Conservation (phyloP, 2,797 vertebrate genomes). For the Rhinichthys osculus region DNA sequence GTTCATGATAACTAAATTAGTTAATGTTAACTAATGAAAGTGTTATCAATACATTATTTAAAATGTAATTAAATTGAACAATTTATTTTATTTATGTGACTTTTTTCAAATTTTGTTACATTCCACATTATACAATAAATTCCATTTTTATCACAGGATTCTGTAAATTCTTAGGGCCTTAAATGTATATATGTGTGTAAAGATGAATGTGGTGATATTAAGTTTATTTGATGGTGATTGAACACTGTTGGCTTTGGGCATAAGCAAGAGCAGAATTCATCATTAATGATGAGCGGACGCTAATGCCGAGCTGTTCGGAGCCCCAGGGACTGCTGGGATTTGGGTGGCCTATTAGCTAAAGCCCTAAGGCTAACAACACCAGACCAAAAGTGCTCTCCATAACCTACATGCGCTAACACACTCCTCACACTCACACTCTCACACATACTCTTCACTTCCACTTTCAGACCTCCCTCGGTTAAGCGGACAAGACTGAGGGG, state of each 20-base stretch:
- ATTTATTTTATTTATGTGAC: background rate
- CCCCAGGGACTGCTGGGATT: slow-evolving; percentile 76
- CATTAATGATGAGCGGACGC: slow-evolving; percentile 77
- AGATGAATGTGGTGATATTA: slow-evolving; percentile 36
- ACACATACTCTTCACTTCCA: slow-evolving; percentile 39
- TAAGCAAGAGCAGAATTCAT: slow-evolving; percentile 71
- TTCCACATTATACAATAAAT: background rate
- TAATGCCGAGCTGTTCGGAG: slow-evolving; percentile 74
- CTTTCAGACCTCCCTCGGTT: slow-evolving; percentile 35
- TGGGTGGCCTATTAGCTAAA: slow-evolving; percentile 81
- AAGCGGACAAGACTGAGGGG: slow-evolving; percentile 9
- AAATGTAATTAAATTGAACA: background rate
- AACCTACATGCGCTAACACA: slow-evolving; percentile 27
- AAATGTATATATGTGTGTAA: background rate
- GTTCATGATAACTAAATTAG: too few species aligned
- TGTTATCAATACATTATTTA: background rate
- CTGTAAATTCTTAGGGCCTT: background rate
- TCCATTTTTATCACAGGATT: background rate
- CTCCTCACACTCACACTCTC: slow-evolving; percentile 17
- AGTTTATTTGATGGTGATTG: slow-evolving; percentile 47
- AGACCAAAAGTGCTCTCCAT: slow-evolving; percentile 34
- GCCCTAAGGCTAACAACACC: slow-evolving; percentile 72
- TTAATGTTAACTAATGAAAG: too few species aligned
- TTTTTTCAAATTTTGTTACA: background rate
- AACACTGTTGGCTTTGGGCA: slow-evolving; percentile 52